Evolutionary conservation across 2,888 invertebrate genomes (phyloP).

Genomic region (Micoletzkya japonica): DNA sequence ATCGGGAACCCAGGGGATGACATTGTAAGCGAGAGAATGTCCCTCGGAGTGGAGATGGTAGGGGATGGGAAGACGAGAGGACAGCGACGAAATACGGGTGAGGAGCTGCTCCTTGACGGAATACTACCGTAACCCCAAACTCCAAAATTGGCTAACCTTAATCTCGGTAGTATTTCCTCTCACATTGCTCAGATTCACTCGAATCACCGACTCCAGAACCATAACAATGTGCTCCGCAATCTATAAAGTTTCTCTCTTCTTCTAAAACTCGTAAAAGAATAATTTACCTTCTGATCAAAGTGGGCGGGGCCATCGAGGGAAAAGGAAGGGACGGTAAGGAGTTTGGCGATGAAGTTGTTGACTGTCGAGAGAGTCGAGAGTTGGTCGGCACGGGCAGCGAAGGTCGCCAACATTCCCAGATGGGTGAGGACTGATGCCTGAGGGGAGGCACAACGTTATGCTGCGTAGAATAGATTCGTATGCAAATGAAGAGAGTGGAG

Average conservation of each 20-base stretch:
- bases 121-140: too few relatives aligned
- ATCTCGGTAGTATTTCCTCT: constrained; percentile 44
- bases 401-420: constrained; percentile 59
- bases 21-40: constrained; percentile 26
- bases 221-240: constrained; percentile 58
- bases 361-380: constrained; percentile 57
- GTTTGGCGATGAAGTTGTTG: constrained; percentile 47
- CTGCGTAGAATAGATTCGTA: too few relatives aligned
- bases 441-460: constrained; percentile 11
- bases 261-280: background rate
- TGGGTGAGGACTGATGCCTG: constrained; percentile 58
- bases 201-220: constrained; percentile 51
- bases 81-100: constrained; percentile 1
- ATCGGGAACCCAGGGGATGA: constrained; percentile 33
- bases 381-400: constrained; percentile 49
- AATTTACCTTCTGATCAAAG: constrained; percentile 52
- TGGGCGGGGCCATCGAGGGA: constrained; percentile 41
- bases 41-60: constrained; percentile 3
- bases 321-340: constrained; percentile 57
- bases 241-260: background rate
- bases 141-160: constrained; percentile 22
- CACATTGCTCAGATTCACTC: constrained; percentile 47
- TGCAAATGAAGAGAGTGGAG: too few relatives aligned
- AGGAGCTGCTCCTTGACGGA: constrained; percentile 2
- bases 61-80: constrained; percentile 20